Percentiles rank a stretch among this genome's conserved stretches.
Conservation (phyloP, 2,113 vertebrate genomes). For the Tyrannus savana region DNA sequence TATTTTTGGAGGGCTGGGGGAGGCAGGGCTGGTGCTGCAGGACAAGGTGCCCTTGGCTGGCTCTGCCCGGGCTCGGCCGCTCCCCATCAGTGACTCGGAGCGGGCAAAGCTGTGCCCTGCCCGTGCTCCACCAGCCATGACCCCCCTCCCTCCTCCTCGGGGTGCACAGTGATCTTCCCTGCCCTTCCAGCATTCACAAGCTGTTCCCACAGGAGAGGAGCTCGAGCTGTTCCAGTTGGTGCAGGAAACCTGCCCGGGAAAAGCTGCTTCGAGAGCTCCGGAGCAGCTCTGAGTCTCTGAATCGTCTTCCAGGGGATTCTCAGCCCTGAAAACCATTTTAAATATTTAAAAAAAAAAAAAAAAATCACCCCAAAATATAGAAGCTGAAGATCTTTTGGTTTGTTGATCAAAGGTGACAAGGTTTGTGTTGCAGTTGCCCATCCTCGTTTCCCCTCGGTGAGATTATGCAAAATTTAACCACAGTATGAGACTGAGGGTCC, state of each 20-base stretch:
- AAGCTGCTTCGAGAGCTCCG: not conserved
- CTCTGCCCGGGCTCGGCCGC: fast-evolving
- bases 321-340: not conserved
- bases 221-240: not conserved
- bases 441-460: not conserved
- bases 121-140: not conserved
- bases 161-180: not conserved
- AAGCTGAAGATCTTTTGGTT: not conserved
- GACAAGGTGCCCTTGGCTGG: not conserved
- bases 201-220: not conserved
- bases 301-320: not conserved
- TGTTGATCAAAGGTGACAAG: not conserved
- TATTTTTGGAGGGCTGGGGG: not conserved
- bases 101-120: not conserved
- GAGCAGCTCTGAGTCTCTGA: not conserved
- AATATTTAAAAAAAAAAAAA: not conserved
- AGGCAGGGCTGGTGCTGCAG: not conserved
- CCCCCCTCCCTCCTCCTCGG: not conserved
- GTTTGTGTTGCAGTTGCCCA: not conserved
- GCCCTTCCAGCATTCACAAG: not conserved
- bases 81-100: not conserved
- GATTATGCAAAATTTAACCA: not conserved
- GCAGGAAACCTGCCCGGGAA: not conserved
- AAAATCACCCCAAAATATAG: too few species aligned
- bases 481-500: fast-evolving